Percentiles rank a stretch among this genome's conserved stretches.
Conservation (phyloP, 2,888 invertebrate species). For the Toxonevra muliebris region DNA sequence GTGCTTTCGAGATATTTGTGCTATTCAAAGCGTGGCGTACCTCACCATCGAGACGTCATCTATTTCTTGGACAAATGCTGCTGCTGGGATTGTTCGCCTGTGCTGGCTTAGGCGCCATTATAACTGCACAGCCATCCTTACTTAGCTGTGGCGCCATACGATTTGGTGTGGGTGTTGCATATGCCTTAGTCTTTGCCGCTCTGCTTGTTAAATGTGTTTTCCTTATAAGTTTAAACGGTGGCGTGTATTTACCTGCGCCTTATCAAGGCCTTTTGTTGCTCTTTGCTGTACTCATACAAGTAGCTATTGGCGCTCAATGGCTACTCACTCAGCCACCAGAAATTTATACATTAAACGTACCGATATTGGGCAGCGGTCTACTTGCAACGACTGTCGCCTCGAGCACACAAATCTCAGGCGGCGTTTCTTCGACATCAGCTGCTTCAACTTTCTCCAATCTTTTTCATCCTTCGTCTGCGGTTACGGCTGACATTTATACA, state of each 20-base stretch:
- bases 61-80: conserved; percentile 87
- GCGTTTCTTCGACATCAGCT: conserved; percentile 14
- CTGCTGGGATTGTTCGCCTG: conserved; percentile 84
- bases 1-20: conserved; percentile 89
- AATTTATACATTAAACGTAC: conserved; percentile 66
- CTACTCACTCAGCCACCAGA: conserved; percentile 81
- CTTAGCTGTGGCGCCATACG: conserved; percentile 84
- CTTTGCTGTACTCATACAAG: conserved; percentile 91
- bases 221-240: conserved; percentile 88
- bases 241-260: conserved; percentile 90
- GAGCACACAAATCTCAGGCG: not conserved
- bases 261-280: conserved; percentile 90
- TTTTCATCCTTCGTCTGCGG: conserved; percentile 47
- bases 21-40: conserved; percentile 85
- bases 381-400: conserved; percentile 54
- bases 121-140: conserved; percentile 80
- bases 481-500: conserved; percentile 58
- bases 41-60: conserved; percentile 83
- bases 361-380: conserved; percentile 53
- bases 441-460: conserved; percentile 50
- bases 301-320: conserved; percentile 86
- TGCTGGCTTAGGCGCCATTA: conserved; percentile 80
- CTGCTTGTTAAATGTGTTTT: conserved; percentile 94
- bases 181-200: conserved; percentile 88
- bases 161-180: conserved; percentile 83